These are phyloP conservation scores for Pipistrellus nathusii DNA, from an alignment of 2,797 vertebrate species.

Conservation along the genomic window DNA sequence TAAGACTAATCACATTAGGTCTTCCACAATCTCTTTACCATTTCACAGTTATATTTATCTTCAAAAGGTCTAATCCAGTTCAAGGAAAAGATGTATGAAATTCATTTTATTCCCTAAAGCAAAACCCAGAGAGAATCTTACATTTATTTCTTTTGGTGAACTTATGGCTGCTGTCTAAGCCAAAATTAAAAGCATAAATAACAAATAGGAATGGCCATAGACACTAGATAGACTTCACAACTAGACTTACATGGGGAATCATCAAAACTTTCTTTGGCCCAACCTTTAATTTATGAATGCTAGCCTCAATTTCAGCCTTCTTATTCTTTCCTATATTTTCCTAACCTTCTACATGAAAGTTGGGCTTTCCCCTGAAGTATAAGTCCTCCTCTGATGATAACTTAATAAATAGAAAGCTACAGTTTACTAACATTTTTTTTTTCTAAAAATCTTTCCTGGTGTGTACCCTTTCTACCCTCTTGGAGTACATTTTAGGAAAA, in stretches of 20 bases:
- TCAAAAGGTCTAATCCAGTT: constrained; percentile 77
- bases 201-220: constrained; percentile 46
- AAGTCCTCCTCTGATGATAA: constrained; percentile 35
- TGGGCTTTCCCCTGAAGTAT: constrained; percentile 27
- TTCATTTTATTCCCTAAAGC: constrained; percentile 71
- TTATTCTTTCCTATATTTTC: background rate
- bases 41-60: constrained; percentile 76
- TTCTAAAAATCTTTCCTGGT: background rate
- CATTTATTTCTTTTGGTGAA: constrained; percentile 77
- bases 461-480: background rate
- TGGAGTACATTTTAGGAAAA: background rate
- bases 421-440: background rate
- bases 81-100: constrained; percentile 73
- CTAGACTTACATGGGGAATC: constrained; percentile 66
- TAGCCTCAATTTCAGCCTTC: background rate
- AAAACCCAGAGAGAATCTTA: constrained; percentile 60
- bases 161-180: constrained; percentile 62
- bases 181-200: constrained; percentile 82
- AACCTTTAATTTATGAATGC: constrained; percentile 60
- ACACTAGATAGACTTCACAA: constrained; percentile 63
- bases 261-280: background rate
- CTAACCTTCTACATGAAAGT: background rate
- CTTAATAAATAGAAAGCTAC: constrained; percentile 55
- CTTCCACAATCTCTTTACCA: constrained; percentile 61
- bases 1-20: constrained; percentile 77